phyloP scores from a whole-genome alignment of 2,888 invertebrate genomes.

The Acleris sparsana region DNA sequence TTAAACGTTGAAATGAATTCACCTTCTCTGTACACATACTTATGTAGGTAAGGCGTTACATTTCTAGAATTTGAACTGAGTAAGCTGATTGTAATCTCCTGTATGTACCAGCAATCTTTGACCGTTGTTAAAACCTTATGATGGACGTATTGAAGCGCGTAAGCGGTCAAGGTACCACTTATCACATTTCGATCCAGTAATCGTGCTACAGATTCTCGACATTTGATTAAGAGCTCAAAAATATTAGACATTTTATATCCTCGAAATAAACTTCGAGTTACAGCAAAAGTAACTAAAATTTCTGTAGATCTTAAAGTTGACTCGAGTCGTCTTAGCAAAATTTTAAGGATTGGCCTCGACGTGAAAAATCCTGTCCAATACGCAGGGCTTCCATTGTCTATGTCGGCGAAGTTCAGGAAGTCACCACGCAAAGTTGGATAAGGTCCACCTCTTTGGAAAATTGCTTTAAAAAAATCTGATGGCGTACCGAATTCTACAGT shows the following conservation, averaged over 20 bases:
- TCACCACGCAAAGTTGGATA: slow-evolving; percentile 93
- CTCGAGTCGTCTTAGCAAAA: slow-evolving; percentile 91
- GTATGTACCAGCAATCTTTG: slow-evolving; percentile 72
- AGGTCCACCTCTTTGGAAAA: slow-evolving; percentile 84
- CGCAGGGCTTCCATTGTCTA: slow-evolving; percentile 91
- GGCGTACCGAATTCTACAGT: slow-evolving; percentile 94
- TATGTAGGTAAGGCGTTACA: slow-evolving; percentile 83
- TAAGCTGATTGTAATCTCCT: slow-evolving; percentile 64
- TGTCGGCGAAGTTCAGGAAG: slow-evolving; percentile 97
- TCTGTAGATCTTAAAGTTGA: slow-evolving; percentile 91
- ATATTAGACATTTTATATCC: slow-evolving; percentile 79
- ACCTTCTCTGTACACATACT: slow-evolving; percentile 70
- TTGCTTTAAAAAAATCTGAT: slow-evolving; percentile 91
- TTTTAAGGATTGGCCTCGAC: slow-evolving; percentile 92
- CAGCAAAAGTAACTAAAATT: slow-evolving; percentile 91
- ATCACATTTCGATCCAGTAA: slow-evolving; percentile 99
- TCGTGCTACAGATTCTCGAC: slow-evolving; percentile 91
- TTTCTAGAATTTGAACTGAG: slow-evolving; percentile 90
- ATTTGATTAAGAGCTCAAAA: slow-evolving; percentile 78
- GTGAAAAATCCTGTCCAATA: slow-evolving; percentile 99
- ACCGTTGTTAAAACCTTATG: slow-evolving; percentile 76
- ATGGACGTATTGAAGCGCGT: slow-evolving; percentile 94
- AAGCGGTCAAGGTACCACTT: slow-evolving; percentile 94
- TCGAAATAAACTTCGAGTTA: slow-evolving; percentile 85
- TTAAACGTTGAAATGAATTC: slow-evolving; percentile 67